phyloP scores from a whole-genome alignment of 2,888 invertebrate genomes.

The Sclerodermus sp. region DNA sequence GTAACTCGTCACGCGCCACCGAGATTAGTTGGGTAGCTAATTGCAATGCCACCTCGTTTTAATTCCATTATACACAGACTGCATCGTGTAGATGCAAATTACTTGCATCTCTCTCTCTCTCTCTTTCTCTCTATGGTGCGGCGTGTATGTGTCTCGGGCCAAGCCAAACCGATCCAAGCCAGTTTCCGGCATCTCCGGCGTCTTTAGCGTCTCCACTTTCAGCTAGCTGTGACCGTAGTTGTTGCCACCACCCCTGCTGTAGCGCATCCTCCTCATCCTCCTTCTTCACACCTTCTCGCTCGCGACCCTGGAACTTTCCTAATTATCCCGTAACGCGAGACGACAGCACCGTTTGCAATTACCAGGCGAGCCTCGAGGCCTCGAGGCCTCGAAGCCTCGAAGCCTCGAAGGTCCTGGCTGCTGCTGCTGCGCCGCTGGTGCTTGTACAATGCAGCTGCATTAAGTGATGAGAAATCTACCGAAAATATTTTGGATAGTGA shows the following conservation, averaged over 20 bases:
- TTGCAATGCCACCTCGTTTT: conserved; percentile 40
- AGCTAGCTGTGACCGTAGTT: no score
- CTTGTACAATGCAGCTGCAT: no score
- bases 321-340: conserved; percentile 49
- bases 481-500: no score
- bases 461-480: no score
- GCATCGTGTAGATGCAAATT: conserved; percentile 42
- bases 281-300: conserved; percentile 15
- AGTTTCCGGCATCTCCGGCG: no score
- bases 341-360: conserved; percentile 38
- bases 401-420: no score
- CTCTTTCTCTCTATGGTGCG: background rate
- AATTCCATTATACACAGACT: conserved; percentile 40
- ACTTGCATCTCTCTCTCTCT: background rate
- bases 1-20: conserved; percentile 19
- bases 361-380: conserved; percentile 9
- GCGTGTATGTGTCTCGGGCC: background rate
- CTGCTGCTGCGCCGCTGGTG: no score
- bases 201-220: no score
- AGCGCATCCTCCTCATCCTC: conserved; percentile 1
- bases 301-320: conserved; percentile 38
- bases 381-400: no score
- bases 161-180: background rate
- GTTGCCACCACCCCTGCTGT: background rate
- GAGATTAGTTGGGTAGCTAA: conserved; percentile 37